Evolutionary conservation across 2,888 invertebrate species (phyloP), one percentile per base, ranked within the genome.

Genomic region (Polietes domitor): DNA sequence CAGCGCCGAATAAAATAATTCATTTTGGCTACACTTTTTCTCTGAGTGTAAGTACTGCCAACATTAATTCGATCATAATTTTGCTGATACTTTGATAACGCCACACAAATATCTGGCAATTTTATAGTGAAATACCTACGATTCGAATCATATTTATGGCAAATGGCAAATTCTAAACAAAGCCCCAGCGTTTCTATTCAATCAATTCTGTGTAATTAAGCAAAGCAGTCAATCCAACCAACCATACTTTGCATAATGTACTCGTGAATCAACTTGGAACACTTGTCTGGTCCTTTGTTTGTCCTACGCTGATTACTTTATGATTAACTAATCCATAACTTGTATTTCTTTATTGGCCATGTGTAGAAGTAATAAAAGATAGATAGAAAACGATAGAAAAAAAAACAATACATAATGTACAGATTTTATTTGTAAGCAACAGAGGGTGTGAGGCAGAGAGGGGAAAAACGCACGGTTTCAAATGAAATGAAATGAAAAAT

Each of bases 321-420:
- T 65, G 37, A 65, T 65, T 65, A n/a, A n/a, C n/a, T n/a, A 41
- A 65, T 15, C 37, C 65, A 65, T 65, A 65, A 65, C 65, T 65
- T 37, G 65, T 41, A 17, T 7, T 65, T 17, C 41, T 65, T 65
- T 65, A 65, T n/a, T 65, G 32, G 19, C 58, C 58, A 26, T 26
- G 24, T 26, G 24, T 26, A 17, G 5, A 17, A 12, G 19, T 37
- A 17, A 17, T 3, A 17, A 7, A 50, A 50, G 21, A 12, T 15
- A 47, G 2, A 5, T 15, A 53, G 9, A 58, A 53, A 19, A 53
- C 53, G 15, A 26, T 12, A 58, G 24, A 21, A 24, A 50, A 21
- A 58, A 21, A 1, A 32, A 63, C 32, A 28, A 32, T 7, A 37
- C 37, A 41, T 37, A 41, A 65, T 37, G 9, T 32, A 26, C 26